Evolutionary conservation across 2,888 invertebrate species (phyloP).

Genomic region (Schizotus pectinicornis): DNA sequence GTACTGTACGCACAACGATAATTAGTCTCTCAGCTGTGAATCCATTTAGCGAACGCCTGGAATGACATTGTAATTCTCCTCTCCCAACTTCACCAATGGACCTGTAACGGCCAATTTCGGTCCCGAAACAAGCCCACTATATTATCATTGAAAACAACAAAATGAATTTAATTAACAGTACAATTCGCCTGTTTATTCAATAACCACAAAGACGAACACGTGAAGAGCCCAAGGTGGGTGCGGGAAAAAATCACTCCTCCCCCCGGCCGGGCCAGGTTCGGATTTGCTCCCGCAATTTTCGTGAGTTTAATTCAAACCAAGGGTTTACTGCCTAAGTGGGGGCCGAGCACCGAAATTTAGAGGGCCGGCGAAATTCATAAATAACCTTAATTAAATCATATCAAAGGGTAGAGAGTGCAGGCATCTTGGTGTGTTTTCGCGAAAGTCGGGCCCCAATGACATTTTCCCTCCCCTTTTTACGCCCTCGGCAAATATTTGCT

Average conservation of each 20-base stretch:
- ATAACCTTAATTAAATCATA: slow-evolving; percentile 24
- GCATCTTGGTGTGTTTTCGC: neutral
- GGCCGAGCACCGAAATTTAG: neutral
- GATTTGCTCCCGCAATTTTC: no score
- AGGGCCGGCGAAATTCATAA: slow-evolving; percentile 4
- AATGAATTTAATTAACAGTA: neutral
- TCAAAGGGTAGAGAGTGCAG: slow-evolving; percentile 8
- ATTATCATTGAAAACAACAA: slow-evolving; percentile 2
- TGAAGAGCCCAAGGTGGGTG: no score
- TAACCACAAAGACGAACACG: no score
- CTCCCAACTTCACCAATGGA: slow-evolving; percentile 7
- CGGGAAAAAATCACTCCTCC: no score
- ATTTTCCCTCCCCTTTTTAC: neutral
- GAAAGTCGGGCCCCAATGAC: neutral
- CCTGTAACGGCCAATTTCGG: slow-evolving; percentile 9
- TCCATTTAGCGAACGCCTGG: slow-evolving; percentile 19
- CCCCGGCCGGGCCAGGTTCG: no score
- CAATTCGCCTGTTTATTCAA: no score
- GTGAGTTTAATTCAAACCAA: no score
- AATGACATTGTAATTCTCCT: slow-evolving; percentile 11
- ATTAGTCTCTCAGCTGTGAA: slow-evolving; percentile 30
- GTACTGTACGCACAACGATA: slow-evolving; percentile 37
- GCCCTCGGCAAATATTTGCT: slow-evolving; percentile 14
- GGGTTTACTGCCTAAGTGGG: no score
- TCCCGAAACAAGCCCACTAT: neutral